phyloP scores from a whole-genome alignment of 2,797 vertebrate genomes.

The Aselliscus stoliczkanus region DNA sequence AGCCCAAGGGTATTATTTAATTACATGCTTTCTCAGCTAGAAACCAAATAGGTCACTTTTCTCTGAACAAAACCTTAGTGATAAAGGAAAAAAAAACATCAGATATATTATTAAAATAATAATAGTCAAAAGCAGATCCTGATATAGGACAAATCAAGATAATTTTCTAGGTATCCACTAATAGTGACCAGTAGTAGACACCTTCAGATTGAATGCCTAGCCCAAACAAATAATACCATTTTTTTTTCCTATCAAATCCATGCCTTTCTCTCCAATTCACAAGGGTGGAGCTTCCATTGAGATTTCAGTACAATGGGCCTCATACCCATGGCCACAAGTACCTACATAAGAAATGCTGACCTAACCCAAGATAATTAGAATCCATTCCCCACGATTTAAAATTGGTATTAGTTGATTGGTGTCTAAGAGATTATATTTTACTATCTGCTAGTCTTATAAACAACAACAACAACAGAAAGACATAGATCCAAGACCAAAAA shows the following conservation, averaged over 20 bases:
- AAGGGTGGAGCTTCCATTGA: not conserved
- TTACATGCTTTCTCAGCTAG: conserved; percentile 63
- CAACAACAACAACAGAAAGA: not conserved
- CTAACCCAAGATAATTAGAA: not conserved
- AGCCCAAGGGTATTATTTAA: conserved; percentile 54
- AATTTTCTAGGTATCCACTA: not conserved
- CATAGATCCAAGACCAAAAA: not conserved
- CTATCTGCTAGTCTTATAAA: not conserved
- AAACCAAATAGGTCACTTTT: conserved; percentile 58
- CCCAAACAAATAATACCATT: not conserved
- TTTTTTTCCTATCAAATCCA: not conserved
- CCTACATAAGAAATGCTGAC: not conserved
- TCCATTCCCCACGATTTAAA: not conserved
- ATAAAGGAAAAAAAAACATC: conserved; percentile 2
- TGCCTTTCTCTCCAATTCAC: no score
- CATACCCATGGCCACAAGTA: not conserved
- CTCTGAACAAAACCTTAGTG: conserved; percentile 38
- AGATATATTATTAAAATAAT: conserved; percentile 3
- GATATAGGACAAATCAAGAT: not conserved
- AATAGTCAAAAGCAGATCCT: not conserved
- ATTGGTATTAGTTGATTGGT: not conserved
- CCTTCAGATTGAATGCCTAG: not conserved
- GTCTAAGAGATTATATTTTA: not conserved
- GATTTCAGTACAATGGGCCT: not conserved
- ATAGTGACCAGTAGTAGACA: not conserved